Evolutionary conservation across 2,888 invertebrate species (phyloP), one percentile per base, ranked within the genome.

Genomic region (Callyntrura guangdongensis): DNA sequence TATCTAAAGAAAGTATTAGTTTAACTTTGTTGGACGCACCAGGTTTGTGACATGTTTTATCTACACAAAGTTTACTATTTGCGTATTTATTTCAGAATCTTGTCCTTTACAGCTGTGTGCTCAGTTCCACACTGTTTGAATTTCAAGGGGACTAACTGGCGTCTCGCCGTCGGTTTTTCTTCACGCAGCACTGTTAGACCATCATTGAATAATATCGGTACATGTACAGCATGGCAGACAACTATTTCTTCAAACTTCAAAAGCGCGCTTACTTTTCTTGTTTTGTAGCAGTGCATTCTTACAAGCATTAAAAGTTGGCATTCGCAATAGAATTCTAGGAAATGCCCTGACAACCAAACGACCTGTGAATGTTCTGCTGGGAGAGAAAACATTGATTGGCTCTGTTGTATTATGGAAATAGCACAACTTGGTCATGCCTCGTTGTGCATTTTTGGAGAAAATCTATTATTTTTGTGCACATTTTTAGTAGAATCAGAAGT

Each of bases 361-460:
- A 69, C 36, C 45, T 45, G n/a, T 14, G 69, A 72, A 45, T 36
- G 36, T 36, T 72, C 69, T 53, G 14, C 22, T 20, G 77, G 25
- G 27, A 56, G n/a, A 56, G 59, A 36, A 17, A 59, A 61, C 53
- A 81, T 61, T 61, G 81, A 81, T 81, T 81, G 81, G 61, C 61
- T 36, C n/a, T 61, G 81, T 61, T 81, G 61, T 61, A 25, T 61
- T 36, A 27, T n/a, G 27, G 79, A 3, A 81, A 47, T 2, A 81
- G 14, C 53, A 12, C 8, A 81, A 81, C 81, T 11, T 36, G 2
- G 36, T 36, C 36, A 36, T 59, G 4, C 36, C 27, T 6, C n/a
- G 4, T 79, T 79, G 59, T 79, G 20, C 47, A 11, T 20, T 72
- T 12, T 47, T 20, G 49, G 9, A 49, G 0, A 22, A 22, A 9